Evolutionary conservation across 1,140 invertebrate genomes (phyloP).

Genomic region (Carcinoscorpius rotundicauda): DNA sequence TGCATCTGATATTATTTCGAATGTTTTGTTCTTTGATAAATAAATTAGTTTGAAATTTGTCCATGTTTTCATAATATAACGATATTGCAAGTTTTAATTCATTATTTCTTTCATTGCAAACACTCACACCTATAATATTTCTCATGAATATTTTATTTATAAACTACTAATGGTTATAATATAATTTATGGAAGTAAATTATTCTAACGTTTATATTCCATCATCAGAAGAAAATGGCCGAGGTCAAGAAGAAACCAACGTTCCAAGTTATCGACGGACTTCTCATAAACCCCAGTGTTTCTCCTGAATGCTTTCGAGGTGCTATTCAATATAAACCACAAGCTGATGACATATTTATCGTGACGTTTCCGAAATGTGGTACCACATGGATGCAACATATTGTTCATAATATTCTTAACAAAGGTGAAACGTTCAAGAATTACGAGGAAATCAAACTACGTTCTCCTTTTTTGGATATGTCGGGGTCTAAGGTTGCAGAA

Average conservation of each 20-base stretch:
- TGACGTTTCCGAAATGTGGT: conserved; percentile 22
- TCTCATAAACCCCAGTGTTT: conserved; percentile 1
- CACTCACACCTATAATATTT: too few species aligned
- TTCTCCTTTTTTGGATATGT: conserved; percentile 21
- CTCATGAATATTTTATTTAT: too few species aligned
- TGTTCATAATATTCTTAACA: conserved; percentile 12
- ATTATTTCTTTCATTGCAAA: too few species aligned
- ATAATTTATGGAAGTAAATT: too few species aligned
- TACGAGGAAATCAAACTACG: conserved; percentile 11
- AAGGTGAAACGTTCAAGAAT: conserved; percentile 9
- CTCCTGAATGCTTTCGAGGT: conserved; percentile 1
- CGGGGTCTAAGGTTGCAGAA: conserved; percentile 10
- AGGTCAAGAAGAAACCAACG: background rate
- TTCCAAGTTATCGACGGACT: conserved; percentile 11
- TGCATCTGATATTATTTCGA: too few species aligned
- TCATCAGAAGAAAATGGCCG: background rate
- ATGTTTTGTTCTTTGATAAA: too few species aligned
- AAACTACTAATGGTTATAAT: too few species aligned
- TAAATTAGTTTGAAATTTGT: too few species aligned
- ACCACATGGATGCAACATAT: conserved; percentile 22
- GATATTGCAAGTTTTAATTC: too few species aligned
- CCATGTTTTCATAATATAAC: too few species aligned
- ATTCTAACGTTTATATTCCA: too few species aligned
- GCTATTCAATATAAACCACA: conserved; percentile 10
- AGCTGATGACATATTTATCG: conserved; percentile 18